A percentile compares a stretch with the other conserved stretches of the same genome.
Evolutionary conservation across 2,797 vertebrate genomes (phyloP).

Genomic region (Urocyon cinereoargenteus): DNA sequence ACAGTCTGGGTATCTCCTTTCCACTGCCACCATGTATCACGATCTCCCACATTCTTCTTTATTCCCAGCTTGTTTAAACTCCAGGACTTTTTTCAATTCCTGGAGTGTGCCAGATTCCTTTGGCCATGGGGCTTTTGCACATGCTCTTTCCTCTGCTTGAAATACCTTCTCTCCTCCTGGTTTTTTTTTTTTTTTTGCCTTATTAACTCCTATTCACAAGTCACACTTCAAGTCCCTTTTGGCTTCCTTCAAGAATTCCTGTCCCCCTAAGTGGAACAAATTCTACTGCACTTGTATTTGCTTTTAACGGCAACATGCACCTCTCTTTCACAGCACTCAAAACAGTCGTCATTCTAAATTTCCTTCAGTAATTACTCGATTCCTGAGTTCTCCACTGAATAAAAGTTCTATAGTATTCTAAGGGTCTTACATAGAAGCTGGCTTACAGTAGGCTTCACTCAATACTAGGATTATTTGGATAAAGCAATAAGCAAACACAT

Average conservation of each 20-base stretch:
- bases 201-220: not conserved
- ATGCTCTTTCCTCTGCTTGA: not conserved
- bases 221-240: not conserved
- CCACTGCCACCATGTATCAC: fast-evolving
- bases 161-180: not conserved
- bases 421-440: not conserved
- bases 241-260: constrained; percentile 4
- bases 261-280: not conserved
- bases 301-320: not conserved
- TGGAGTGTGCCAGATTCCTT: not conserved
- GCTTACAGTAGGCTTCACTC: not conserved
- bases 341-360: not conserved
- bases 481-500: not conserved
- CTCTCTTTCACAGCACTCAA: not conserved
- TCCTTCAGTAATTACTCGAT: not conserved
- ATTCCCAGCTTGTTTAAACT: not conserved
- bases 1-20: not conserved
- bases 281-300: not conserved
- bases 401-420: not conserved
- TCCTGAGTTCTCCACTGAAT: not conserved
- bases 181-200: not conserved
- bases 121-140: not conserved
- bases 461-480: not conserved
- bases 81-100: not conserved
- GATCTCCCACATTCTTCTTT: not conserved